phyloP scores from a whole-genome alignment of 2,113 vertebrate species.

The Pelobates fuscus region DNA sequence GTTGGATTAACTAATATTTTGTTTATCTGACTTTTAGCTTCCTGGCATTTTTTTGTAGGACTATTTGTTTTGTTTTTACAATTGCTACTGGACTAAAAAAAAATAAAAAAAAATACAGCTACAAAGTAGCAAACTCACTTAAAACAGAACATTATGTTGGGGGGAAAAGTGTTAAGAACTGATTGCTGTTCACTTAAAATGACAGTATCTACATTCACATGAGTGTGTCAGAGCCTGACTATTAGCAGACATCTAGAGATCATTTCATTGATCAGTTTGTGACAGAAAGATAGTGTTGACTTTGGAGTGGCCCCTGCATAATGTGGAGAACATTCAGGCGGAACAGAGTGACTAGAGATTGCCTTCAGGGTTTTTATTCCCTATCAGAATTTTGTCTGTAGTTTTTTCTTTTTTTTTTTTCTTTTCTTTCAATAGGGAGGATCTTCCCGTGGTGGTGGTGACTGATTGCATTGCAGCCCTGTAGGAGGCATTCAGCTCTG shows the following conservation, averaged over 20 bases:
- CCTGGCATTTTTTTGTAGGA: no score
- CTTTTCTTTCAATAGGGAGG: constrained; percentile 26
- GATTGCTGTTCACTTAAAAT: no score
- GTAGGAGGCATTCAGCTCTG: constrained; percentile 44
- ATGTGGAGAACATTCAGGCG: constrained; percentile 25
- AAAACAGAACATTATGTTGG: no score
- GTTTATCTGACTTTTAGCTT: no score
- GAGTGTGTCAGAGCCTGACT: not conserved
- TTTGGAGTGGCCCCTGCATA: constrained; percentile 40
- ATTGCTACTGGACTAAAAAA: no score
- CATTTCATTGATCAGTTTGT: constrained; percentile 25
- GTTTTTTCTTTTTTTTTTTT: constrained; percentile 2
- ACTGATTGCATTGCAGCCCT: constrained; percentile 45
- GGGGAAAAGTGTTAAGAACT: no score
- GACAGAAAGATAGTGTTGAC: constrained; percentile 23
- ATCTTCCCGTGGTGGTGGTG: constrained; percentile 33
- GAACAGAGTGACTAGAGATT: constrained; percentile 31
- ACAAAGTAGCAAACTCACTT: no score
- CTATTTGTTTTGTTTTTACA: no score
- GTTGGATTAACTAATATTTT: no score
- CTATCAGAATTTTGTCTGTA: constrained; percentile 16
- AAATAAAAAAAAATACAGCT: no score
- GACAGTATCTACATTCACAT: no score
- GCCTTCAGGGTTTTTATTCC: constrained; percentile 13
- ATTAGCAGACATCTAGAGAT: constrained; percentile 23